These are phyloP conservation scores for Noctua fimbriata DNA, from an alignment of 2,888 invertebrate species.

Conservation along the genomic window DNA sequence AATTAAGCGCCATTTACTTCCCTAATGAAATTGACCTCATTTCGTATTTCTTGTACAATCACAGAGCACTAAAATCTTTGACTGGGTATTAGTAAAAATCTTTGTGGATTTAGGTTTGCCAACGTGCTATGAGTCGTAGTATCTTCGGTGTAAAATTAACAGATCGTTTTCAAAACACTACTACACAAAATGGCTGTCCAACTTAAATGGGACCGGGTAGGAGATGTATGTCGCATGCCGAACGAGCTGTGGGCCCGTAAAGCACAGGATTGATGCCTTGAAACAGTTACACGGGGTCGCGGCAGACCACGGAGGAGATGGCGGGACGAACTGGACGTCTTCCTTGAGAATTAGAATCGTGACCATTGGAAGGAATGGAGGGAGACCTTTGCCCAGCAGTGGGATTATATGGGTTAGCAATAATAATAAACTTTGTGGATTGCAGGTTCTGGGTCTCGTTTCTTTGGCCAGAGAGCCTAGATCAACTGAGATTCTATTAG, in stretches of 20 bases:
- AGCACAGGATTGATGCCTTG: not conserved
- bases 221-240: not conserved
- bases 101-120: not conserved
- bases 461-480: not conserved
- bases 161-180: not conserved
- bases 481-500: not conserved
- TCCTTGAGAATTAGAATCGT: not conserved
- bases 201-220: not conserved
- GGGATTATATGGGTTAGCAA: not conserved
- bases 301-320: not conserved
- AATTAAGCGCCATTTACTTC: constrained; percentile 48
- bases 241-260: not conserved
- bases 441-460: not conserved
- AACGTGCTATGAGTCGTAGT: not conserved
- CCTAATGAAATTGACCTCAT: constrained; percentile 52
- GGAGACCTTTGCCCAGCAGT: not conserved
- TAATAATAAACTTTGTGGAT: not conserved
- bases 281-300: not conserved
- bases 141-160: not conserved
- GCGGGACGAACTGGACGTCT: not conserved
- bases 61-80: not conserved
- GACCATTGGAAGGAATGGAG: not conserved
- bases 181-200: not conserved
- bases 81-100: not conserved
- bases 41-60: constrained; percentile 36